Evolutionary conservation across 2,888 invertebrate species (phyloP).

Genomic region (Allophyes oxyacanthae): DNA sequence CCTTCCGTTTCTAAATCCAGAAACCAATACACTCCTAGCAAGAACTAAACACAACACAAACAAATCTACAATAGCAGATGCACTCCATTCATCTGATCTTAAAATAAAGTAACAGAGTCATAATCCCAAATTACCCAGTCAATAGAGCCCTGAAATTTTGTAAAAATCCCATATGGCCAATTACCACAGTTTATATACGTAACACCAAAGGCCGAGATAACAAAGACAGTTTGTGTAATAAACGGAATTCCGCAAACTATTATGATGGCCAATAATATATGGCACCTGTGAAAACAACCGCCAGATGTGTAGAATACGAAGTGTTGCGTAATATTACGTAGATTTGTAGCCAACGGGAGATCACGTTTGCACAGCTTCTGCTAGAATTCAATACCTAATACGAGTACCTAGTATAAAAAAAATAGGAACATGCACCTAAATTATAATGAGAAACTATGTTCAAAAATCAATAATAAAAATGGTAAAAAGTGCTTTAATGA

Average conservation of each 20-base stretch:
- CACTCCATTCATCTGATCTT: too few relatives aligned
- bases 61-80: too few relatives aligned
- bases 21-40: too few relatives aligned
- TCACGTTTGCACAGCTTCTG: constrained; percentile 43
- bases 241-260: constrained; percentile 55
- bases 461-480: too few relatives aligned
- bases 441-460: too few relatives aligned
- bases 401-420: too few relatives aligned
- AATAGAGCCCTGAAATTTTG: constrained; percentile 2
- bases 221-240: constrained; percentile 56
- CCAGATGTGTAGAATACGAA: constrained; percentile 47
- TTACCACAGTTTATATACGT: constrained; percentile 17
- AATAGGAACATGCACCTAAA: too few relatives aligned
- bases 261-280: constrained; percentile 54
- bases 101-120: not conserved
- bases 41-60: not conserved
- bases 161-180: constrained; percentile 5
- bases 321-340: constrained; percentile 45
- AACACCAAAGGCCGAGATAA: constrained; percentile 41
- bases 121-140: constrained; percentile 9
- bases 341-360: constrained; percentile 44
- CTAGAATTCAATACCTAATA: constrained; percentile 37
- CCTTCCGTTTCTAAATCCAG: too few relatives aligned
- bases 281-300: constrained; percentile 64
- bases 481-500: too few relatives aligned